Evolutionary conservation across 2,113 vertebrate genomes (phyloP).

Genomic region (Antidorcas marsupialis): DNA sequence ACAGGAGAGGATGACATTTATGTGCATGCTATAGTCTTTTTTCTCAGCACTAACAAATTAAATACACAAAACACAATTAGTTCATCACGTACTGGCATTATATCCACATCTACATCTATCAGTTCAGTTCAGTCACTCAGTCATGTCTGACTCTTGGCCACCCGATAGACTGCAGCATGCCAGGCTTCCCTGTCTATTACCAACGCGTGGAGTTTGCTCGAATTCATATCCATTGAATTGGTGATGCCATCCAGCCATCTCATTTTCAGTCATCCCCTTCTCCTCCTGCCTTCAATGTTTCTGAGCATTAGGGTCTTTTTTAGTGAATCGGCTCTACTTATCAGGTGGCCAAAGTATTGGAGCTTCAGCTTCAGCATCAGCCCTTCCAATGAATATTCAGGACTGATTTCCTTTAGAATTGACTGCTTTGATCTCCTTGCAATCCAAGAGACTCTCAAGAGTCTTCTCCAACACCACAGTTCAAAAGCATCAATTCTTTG

Average conservation of each 20-base stretch:
- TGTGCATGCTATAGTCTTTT: not conserved
- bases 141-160: not conserved
- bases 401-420: not conserved
- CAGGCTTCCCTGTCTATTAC: not conserved
- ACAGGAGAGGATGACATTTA: not conserved
- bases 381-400: not conserved
- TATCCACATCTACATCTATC: not conserved
- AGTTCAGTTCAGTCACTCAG: not conserved
- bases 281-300: not conserved
- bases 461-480: not conserved
- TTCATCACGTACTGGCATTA: not conserved
- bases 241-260: not conserved
- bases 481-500: not conserved
- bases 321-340: not conserved
- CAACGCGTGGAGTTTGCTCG: rapidly evolving
- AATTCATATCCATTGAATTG: not conserved
- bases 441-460: not conserved
- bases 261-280: not conserved
- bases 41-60: not conserved
- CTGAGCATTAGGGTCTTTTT: not conserved
- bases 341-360: not conserved
- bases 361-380: not conserved
- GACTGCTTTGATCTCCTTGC: not conserved
- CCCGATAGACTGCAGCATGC: not conserved
- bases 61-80: not conserved